phyloP scores from a whole-genome alignment of 2,888 invertebrate genomes.

The Nemoura dubitans region DNA sequence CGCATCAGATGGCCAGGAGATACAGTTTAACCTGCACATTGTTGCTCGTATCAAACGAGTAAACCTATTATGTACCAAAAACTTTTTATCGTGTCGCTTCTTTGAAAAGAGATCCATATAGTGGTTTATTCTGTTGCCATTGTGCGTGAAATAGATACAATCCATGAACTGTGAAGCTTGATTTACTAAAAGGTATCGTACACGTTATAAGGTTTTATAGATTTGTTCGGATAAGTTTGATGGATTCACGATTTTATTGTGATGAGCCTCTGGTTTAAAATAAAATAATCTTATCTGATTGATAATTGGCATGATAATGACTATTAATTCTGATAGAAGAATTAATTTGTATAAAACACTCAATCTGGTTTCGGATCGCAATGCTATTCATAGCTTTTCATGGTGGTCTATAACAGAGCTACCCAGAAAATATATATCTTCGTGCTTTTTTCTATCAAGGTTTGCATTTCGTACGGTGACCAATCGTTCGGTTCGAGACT shows the following conservation, averaged over 20 bases:
- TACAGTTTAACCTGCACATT: conserved; percentile 28
- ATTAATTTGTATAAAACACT: neutral
- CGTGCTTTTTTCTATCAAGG: neutral
- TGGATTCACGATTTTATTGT: neutral
- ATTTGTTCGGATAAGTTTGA: neutral
- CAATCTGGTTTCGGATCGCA: neutral
- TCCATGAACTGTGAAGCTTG: conserved; percentile 7
- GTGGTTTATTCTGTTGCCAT: conserved; percentile 24
- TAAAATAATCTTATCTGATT: neutral
- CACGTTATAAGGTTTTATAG: neutral
- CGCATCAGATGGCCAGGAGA: neutral
- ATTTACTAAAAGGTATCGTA: neutral
- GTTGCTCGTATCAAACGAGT: conserved; percentile 20
- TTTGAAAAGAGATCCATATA: conserved; percentile 20
- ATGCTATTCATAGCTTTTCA: neutral
- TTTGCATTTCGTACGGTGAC: neutral
- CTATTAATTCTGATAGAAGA: neutral
- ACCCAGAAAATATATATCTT: neutral
- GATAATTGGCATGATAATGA: conserved; percentile 1
- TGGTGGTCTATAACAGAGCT: neutral
- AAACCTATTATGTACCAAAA: neutral
- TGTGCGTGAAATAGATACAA: conserved; percentile 14
- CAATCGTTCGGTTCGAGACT: conserved; percentile 2
- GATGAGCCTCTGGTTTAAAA: neutral
- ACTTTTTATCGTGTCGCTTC: conserved; percentile 13